These are phyloP conservation scores for Microcebus lehilahytsara DNA, from an alignment of 2,113 vertebrate species.

Conservation along the genomic window DNA sequence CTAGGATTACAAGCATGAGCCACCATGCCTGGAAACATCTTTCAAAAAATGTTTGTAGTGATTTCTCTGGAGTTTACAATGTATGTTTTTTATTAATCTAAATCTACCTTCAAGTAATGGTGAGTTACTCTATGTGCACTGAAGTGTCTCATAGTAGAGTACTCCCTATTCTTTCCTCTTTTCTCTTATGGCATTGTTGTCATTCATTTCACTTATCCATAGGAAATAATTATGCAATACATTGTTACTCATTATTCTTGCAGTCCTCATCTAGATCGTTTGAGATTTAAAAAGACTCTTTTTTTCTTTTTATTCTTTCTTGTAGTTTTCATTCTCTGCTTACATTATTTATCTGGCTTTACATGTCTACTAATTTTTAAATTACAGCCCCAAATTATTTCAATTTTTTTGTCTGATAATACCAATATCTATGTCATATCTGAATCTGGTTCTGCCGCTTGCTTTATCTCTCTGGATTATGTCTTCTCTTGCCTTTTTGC, in stretches of 20 bases:
- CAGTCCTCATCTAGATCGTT: background rate
- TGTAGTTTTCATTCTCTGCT: background rate
- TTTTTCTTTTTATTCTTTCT: background rate
- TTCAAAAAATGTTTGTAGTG: no score
- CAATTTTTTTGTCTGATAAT: background rate
- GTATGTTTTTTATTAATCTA: background rate
- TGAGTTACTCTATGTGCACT: background rate
- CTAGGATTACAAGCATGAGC: no score
- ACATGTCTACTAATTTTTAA: background rate
- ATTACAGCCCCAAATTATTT: background rate
- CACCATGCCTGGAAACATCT: no score
- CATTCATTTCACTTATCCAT: background rate
- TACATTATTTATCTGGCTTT: background rate
- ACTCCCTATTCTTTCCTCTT: no score
- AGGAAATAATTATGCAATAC: background rate
- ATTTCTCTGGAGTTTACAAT: background rate
- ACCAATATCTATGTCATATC: background rate
- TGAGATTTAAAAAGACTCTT: background rate
- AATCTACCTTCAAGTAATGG: background rate
- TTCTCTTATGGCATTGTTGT: background rate
- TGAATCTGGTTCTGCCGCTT: background rate
- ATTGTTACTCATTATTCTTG: background rate
- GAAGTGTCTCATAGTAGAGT: background rate
- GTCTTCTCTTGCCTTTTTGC: background rate
- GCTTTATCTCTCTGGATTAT: background rate